Evolutionary conservation across 2,888 invertebrate species (phyloP), one percentile per base, ranked within the genome.

Genomic region (Tetragnatha montana): DNA sequence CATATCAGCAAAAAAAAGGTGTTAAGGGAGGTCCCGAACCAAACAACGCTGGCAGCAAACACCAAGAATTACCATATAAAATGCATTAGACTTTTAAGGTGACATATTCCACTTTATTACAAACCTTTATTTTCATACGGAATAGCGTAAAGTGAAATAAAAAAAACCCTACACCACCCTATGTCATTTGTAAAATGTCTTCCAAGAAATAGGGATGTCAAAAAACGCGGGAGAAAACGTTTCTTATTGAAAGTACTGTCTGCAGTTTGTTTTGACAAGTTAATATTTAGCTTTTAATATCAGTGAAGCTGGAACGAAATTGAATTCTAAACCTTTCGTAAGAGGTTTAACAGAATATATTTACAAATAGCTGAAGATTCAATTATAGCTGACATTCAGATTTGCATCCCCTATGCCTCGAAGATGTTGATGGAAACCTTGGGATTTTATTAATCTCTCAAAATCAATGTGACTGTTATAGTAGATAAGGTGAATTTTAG

Each of bases 261-360:
- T 22, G 22, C 14, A 78, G 21, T 78, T 78, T 51, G 14, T 60
- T 75, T 78, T 78, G 22, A 60, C 3, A 60, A 14, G 14, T 78
- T 78, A 78, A 60, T 60, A 78, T 78, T 78, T 71, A 21, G 22
- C 60, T 68, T 78, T 60, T 78, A 22, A 78, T 22, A 60, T 6
- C 12, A 14, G 22, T 21, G 22, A 51, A 12, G 51, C 17, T 22
- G 19, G 78, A 51, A 22, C 17, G 60, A 78, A 78, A 78, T 78
- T 78, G 78, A 78, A 78, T 78, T 78, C 60, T 21, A 22, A 22
- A 22, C 10, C 21, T 22, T 35, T 60, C 6, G 78, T 17, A 60
- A 78, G 21, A 14, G 8, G 12, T 17, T 60, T 78, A 50, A 17
- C n/a, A 10, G 60, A 78, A 78, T 78, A 51, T 12, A n/a, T 78